These are phyloP conservation scores for Erebia ligea DNA, from an alignment of 2,888 invertebrate species.

Conservation along the genomic window DNA sequence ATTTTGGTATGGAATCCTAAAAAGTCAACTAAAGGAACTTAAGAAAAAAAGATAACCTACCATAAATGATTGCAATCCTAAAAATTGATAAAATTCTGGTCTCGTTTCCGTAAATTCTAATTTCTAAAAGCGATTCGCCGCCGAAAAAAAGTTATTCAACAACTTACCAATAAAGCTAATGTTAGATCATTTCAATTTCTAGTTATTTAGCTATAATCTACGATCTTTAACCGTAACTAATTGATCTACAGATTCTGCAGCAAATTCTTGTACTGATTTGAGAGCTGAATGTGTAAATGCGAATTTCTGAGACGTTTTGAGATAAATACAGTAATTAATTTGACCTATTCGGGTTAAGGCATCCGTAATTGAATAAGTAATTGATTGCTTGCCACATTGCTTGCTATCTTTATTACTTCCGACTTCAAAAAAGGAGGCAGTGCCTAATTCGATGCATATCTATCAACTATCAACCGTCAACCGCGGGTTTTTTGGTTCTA, in stretches of 20 bases:
- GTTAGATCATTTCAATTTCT: not conserved
- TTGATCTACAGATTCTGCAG: not conserved
- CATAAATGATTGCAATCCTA: not conserved
- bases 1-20: too few species aligned
- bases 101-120: not conserved
- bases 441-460: not conserved
- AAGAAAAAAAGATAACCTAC: not conserved
- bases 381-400: not conserved
- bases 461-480: not conserved
- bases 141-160: not conserved
- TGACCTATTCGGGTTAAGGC: not conserved
- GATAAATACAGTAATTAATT: not conserved
- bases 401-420: not conserved
- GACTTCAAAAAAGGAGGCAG: not conserved
- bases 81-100: not conserved
- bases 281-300: conserved; percentile 7
- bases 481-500: too few species aligned
- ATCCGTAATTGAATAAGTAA: conserved; percentile 2
- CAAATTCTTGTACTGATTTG: conserved; percentile 1
- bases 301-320: conserved; percentile 15
- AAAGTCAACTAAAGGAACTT: too few species aligned
- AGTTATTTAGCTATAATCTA: not conserved
- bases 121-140: conserved; percentile 1
- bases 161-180: conserved; percentile 4
- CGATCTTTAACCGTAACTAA: conserved; percentile 5